phyloP scores from a whole-genome alignment of 1,140 invertebrate species.

The Tetraneura akinire region DNA sequence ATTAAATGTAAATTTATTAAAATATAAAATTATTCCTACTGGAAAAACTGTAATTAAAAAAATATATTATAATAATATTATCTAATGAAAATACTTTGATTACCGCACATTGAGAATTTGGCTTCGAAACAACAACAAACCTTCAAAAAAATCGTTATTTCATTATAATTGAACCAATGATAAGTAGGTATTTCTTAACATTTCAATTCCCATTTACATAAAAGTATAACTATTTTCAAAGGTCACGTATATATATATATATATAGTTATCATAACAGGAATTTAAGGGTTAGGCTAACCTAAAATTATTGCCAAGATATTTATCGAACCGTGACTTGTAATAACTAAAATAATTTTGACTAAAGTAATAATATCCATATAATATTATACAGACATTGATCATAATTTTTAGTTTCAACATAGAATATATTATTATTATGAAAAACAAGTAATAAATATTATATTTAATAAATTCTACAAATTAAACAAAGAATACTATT shows the following conservation, averaged over 20 bases:
- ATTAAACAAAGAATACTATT: too few species aligned
- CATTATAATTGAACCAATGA: neutral
- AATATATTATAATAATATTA: too few species aligned
- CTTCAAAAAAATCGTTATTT: constrained; percentile 14
- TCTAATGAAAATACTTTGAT: too few species aligned
- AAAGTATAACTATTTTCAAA: constrained; percentile 4
- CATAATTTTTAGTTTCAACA: too few species aligned
- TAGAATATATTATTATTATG: neutral
- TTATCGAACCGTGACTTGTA: neutral
- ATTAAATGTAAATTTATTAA: too few species aligned
- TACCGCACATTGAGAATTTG: too few species aligned
- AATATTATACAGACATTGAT: too few species aligned
- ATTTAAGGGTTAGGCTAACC: neutral
- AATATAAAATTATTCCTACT: too few species aligned
- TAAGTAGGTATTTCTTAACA: too few species aligned
- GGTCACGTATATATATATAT: neutral
- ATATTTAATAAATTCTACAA: neutral
- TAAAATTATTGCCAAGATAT: neutral
- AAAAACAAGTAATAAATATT: neutral
- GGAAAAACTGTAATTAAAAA: too few species aligned
- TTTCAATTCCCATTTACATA: neutral
- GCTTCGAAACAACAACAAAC: neutral
- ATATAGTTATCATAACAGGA: neutral
- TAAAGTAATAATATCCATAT: neutral
- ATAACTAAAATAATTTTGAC: neutral